A percentile compares a stretch with the other conserved stretches of the same genome.
Evolutionary conservation across 2,888 invertebrate genomes (phyloP).

Genomic region (Itoplectis maculator): DNA sequence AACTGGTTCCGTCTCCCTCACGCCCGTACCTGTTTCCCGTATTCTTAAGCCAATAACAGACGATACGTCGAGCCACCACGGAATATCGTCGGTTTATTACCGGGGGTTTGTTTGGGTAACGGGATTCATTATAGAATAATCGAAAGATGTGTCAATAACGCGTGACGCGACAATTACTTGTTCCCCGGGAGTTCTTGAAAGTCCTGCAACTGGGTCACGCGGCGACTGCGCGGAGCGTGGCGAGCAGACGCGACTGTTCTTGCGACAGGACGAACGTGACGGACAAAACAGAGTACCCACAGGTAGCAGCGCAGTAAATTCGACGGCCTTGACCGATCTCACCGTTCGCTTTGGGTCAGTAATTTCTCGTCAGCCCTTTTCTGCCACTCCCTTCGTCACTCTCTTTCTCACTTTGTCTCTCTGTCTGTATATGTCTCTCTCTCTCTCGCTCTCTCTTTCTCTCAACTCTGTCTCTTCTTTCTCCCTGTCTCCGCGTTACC

Average conservation of each 20-base stretch:
- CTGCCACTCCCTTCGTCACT: conserved; percentile 45
- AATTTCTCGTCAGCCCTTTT: conserved; percentile 36
- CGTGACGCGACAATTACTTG: conserved; percentile 35
- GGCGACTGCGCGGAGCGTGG: neutral
- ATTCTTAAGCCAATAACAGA: neutral
- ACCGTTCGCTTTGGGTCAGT: conserved; percentile 65
- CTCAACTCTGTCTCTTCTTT: neutral
- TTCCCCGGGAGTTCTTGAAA: conserved; percentile 7
- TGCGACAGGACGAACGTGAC: neutral
- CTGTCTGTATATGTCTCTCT: neutral
- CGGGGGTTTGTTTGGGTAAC: neutral
- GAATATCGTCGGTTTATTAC: neutral
- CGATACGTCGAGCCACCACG: neutral
- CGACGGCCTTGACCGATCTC: conserved; percentile 61
- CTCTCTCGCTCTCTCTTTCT: neutral
- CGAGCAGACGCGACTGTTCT: conserved; percentile 37
- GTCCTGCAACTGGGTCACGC: conserved; percentile 38
- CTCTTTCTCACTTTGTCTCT: conserved; percentile 18
- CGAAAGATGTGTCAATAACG: conserved; percentile 32
- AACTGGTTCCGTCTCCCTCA: neutral
- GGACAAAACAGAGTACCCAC: conserved; percentile 35
- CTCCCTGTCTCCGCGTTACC: conserved; percentile 44
- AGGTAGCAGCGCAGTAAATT: conserved; percentile 42
- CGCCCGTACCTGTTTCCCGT: neutral
- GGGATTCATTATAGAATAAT: conserved; percentile 13